Percentiles rank a stretch among this genome's conserved stretches.
These are phyloP conservation scores for Noturus placidus DNA, from an alignment of 2,113 vertebrate genomes.

Conservation along the genomic window DNA sequence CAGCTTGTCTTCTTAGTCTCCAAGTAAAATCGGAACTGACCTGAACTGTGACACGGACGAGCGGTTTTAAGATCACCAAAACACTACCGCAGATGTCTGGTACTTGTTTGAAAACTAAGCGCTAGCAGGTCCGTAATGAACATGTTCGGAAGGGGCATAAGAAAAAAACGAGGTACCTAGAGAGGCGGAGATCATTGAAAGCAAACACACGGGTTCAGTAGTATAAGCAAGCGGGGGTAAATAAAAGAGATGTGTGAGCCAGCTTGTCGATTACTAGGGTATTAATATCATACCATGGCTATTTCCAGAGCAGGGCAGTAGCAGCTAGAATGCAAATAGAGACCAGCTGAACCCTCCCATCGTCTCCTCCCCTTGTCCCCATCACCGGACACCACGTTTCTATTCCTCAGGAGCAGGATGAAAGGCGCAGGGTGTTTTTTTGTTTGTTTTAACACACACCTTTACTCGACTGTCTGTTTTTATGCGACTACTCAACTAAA, in stretches of 20 bases:
- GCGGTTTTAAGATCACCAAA: not conserved
- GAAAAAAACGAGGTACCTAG: not conserved
- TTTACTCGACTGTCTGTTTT: not conserved
- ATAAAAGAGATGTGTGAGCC: slow-evolving; percentile 52
- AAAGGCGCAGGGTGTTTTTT: not conserved
- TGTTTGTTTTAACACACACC: not conserved
- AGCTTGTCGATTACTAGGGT: slow-evolving; percentile 55
- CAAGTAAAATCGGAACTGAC: not conserved
- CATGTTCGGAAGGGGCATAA: not conserved
- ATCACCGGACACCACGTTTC: slow-evolving; percentile 27
- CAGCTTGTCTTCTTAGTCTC: not conserved
- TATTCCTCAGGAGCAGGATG: not conserved
- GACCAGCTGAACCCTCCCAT: slow-evolving; percentile 55
- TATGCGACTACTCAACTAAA: not conserved
- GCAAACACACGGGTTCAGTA: slow-evolving; percentile 33
- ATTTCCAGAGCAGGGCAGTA: slow-evolving; percentile 52
- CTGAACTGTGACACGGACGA: not conserved
- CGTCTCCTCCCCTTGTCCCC: slow-evolving; percentile 15
- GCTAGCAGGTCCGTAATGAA: not conserved
- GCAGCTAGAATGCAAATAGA: slow-evolving; percentile 56
- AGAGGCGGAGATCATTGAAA: slow-evolving; percentile 4
- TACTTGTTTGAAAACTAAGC: not conserved
- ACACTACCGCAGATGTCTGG: not conserved
- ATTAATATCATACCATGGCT: slow-evolving; percentile 59
- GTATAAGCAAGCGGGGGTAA: slow-evolving; percentile 33